Percentiles rank a stretch among this genome's conserved stretches.
Evolutionary conservation across 2,113 vertebrate species (phyloP).

Genomic region (Hipposideros armiger): DNA sequence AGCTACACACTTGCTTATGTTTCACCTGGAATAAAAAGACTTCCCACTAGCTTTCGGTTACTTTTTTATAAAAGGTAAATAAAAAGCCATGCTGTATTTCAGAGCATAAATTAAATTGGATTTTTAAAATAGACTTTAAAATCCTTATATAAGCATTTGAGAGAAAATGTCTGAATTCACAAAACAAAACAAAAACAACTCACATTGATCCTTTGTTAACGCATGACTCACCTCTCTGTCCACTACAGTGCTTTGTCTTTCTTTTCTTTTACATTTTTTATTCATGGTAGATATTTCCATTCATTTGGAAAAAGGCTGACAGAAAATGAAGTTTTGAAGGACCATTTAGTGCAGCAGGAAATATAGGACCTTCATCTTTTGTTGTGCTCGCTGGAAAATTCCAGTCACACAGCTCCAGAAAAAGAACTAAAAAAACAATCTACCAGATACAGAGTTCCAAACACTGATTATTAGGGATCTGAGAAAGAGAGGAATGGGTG

Average conservation of each 20-base stretch:
- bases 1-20: neutral
- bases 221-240: conserved; percentile 18
- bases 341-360: neutral
- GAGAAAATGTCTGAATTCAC: conserved; percentile 40
- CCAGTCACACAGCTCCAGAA: neutral
- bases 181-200: conserved; percentile 33
- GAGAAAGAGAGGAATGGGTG: no score
- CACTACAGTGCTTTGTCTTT: neutral
- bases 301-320: neutral
- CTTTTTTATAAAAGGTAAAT: conserved; percentile 3
- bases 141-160: neutral
- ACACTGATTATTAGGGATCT: no score
- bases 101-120: conserved; percentile 45
- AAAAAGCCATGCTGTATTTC: conserved; percentile 14
- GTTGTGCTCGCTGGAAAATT: neutral
- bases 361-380: neutral
- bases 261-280: conserved; percentile 17
- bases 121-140: conserved; percentile 23
- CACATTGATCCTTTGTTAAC: neutral
- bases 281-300: conserved; percentile 11
- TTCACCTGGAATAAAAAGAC: neutral
- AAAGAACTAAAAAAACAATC: no score
- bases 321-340: neutral
- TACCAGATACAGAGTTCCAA: no score
- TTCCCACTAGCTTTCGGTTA: neutral